Base-by-base conservation (phyloP, 1,140 invertebrate genomes). In the Eriocheir sinensis region DNA sequence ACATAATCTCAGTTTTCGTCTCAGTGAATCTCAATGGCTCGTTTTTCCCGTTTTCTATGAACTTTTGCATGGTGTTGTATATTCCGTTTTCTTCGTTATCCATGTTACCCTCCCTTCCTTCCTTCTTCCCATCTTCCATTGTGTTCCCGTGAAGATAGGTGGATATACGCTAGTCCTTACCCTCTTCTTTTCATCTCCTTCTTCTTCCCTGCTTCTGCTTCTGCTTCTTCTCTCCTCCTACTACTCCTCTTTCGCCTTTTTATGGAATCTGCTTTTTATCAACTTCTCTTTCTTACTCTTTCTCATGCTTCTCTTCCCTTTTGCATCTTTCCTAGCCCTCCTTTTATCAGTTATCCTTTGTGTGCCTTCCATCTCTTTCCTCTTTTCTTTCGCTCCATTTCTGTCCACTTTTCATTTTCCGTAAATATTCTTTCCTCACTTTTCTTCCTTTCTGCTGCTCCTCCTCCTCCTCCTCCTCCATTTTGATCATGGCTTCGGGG, bases 401-500 rank as follows among this genome's bases (percentile, higher is more conserved):
- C 12, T 85, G 9, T 85, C 27, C 27, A 0, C 36, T 85, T 85
- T 85, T 85, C 27, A 17, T 85, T 85, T 38, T 38, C 81, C 81
- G 38, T 85, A 41, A 85, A 85, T 85, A 41, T 85, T 36, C 30
- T 9, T n/a, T 15, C n/a, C 41, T 89, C 86, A 6, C 40, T n/a
- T 89, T n/a, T 38, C 38, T 6, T n/a, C 3, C 44, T 9, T 85
- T 12, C 30, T 38, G 6, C 81, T 38, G 6, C 81, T 85, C 80
- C 80, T 81, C 80, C 80, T 81, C 80, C 27, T 81, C 80, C n/a
- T 81, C 80, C 34, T 81, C 34, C 81, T 36, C 81, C 81, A 85
- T 85, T 41, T 85, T 85, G 34, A 85, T 85, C 38, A 85, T 85
- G 34, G 81, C 81, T 72, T 48, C 4, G 44, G 44, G 15, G 44